Percentiles rank a stretch among this genome's conserved stretches.
Evolutionary conservation across 2,797 vertebrate genomes (phyloP).

Genomic region (Urocyon cinereoargenteus): DNA sequence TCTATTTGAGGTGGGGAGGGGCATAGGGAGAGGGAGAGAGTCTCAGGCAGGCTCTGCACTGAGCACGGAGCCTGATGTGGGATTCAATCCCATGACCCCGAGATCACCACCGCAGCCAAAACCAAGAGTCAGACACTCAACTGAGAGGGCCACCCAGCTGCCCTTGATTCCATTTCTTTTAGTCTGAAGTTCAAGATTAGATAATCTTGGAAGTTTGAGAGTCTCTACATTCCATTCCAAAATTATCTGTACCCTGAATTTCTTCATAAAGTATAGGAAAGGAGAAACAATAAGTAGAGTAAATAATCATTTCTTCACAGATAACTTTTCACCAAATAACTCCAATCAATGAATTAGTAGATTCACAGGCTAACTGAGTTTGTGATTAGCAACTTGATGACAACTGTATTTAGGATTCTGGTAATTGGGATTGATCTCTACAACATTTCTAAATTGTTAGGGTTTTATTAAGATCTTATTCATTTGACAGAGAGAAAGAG

Average conservation of each 20-base stretch:
- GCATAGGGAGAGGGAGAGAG: no score
- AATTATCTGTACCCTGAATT: not conserved
- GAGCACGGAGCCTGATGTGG: no score
- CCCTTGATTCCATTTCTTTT: not conserved
- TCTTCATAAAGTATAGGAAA: not conserved
- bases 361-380: not conserved
- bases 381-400: not conserved
- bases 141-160: no score
- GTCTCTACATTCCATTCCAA: not conserved
- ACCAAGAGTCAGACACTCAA: no score
- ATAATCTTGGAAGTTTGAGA: not conserved
- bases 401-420: not conserved
- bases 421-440: not conserved
- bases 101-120: no score
- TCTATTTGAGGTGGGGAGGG: no score
- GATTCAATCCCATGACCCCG: no score
- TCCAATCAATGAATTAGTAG: not conserved
- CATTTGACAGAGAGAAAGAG: no score
- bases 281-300: not conserved
- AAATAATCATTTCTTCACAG: slow-evolving; percentile 36
- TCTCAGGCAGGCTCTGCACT: no score
- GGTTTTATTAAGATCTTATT: no score
- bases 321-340: not conserved
- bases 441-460: not conserved
- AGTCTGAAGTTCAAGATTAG: not conserved